Base-by-base conservation (phyloP, 2,113 vertebrate species). In the Corythoichthys intestinalis region DNA sequence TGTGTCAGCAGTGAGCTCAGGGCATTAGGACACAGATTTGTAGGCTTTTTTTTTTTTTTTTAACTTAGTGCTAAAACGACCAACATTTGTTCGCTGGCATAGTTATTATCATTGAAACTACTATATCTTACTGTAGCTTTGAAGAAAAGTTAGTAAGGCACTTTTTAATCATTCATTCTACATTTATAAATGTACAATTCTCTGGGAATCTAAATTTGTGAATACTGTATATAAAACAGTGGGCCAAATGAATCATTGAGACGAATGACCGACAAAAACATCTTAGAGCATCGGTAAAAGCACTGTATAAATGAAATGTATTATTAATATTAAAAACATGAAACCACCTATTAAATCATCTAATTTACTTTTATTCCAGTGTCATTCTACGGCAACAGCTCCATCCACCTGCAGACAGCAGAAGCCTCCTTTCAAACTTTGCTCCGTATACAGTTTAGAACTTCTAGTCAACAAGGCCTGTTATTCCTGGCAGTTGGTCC, bases 371-470 rank as follows among this genome's bases (percentile, higher is more conserved):
- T 49, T 67, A 80, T 83, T 70, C 1, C 73, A 97, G 95, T 88
- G 57, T 97, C 94, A 0, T 96, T 98, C 88, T 95, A 93, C 20
- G 95, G 96, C 2, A 86, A 94, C 78, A 93, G 94, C 67, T 95
- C 91, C 75, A 90, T 95, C 73, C 89, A 91, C 46, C 70, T 95
- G 79, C 93, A 82, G 17, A 80, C 85, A 52, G 63, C 63, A 39
- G 93, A 95, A 67, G 56, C 82, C 1, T 93, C 86, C 10, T 72
- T 70, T 53, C 91, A 89, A 73, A 92, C 92, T 1, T 89, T 83
- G 3, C 87, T 98, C 69, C 89, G 92, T 7, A 76, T 96, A 60
- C 87, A 77, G 35, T 98, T 98, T 87, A 87, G 81, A 74, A 96
- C 94, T 54, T 93, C 90, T 71, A 90, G 87, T 76, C 76, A 87